Evolutionary conservation across 1,140 invertebrate genomes (phyloP).

Genomic region (Cylas formicarius): DNA sequence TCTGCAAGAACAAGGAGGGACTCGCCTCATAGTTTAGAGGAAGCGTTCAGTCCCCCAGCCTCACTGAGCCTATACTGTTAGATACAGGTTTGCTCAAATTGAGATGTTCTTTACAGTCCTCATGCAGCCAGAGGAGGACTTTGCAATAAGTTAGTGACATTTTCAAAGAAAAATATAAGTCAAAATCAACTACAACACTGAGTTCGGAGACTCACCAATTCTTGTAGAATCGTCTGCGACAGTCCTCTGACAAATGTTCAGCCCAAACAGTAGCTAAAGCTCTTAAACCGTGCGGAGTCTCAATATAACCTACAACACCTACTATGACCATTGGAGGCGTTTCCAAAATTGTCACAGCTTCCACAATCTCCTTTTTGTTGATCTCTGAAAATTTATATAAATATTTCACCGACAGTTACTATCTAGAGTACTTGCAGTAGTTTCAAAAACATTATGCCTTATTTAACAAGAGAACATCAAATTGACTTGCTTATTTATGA

Average conservation of each 20-base stretch:
- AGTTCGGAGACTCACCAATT: constrained; percentile 98
- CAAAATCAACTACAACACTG: neutral
- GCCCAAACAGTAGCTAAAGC: constrained; percentile 96
- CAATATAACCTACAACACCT: constrained; percentile 97
- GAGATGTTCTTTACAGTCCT: constrained; percentile 45
- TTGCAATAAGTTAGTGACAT: constrained; percentile 16
- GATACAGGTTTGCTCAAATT: constrained; percentile 21
- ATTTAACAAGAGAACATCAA: too few species aligned
- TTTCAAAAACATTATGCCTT: too few species aligned
- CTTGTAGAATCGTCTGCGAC: constrained; percentile 97
- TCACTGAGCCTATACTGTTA: constrained; percentile 25
- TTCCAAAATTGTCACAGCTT: constrained; percentile 97
- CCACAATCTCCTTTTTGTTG: constrained; percentile 99
- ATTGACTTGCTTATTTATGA: too few species aligned
- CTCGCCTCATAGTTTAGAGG: constrained; percentile 57
- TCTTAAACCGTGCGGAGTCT: constrained; percentile 93
- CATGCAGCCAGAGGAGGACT: constrained; percentile 62
- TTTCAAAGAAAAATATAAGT: neutral
- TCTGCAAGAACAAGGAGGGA: constrained; percentile 46
- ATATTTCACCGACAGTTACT: neutral
- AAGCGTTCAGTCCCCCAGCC: constrained; percentile 47
- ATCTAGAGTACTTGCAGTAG: neutral
- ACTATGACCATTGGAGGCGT: constrained; percentile 97
- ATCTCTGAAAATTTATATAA: constrained; percentile 71
- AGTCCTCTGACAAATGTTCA: constrained; percentile 98